These are phyloP conservation scores for Cerceris ruficornis DNA, from an alignment of 2,888 invertebrate species.

Conservation along the genomic window DNA sequence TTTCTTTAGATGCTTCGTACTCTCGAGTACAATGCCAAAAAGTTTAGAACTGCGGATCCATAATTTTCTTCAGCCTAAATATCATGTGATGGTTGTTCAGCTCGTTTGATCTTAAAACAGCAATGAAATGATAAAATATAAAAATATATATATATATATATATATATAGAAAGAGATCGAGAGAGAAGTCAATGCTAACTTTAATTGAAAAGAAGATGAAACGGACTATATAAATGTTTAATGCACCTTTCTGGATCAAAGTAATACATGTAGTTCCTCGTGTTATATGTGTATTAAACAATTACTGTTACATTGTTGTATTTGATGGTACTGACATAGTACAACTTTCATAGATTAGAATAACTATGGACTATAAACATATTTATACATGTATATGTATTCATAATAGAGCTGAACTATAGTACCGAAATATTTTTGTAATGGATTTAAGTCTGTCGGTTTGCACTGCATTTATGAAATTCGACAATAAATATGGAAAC, in stretches of 20 bases:
- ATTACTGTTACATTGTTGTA: conserved; percentile 27
- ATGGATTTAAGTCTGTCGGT: conserved; percentile 39
- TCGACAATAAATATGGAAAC: conserved; percentile 60
- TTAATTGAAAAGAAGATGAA: conserved; percentile 8
- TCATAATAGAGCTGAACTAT: conserved; percentile 35
- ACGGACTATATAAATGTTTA: not conserved
- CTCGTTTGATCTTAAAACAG: conserved; percentile 17
- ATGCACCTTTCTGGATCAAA: conserved; percentile 14
- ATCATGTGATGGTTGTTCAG: conserved; percentile 34
- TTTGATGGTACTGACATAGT: conserved; percentile 36
- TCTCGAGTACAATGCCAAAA: not conserved
- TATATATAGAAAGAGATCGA: too few relatives aligned
- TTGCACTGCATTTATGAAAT: conserved; percentile 61
- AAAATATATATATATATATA: too few relatives aligned
- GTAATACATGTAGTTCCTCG: conserved; percentile 30
- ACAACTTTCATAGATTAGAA: conserved; percentile 30
- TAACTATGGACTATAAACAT: conserved; percentile 23
- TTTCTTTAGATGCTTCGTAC: not conserved
- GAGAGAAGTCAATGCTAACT: not conserved
- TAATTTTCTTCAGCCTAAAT: conserved; percentile 7
- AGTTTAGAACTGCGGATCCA: conserved; percentile 30
- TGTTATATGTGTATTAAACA: conserved; percentile 28
- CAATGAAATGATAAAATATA: conserved; percentile 15
- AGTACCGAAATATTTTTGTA: conserved; percentile 60
- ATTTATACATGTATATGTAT: conserved; percentile 17